Conservation (phyloP, 2,888 invertebrate genomes). For the Cacoxenus indagator region DNA sequence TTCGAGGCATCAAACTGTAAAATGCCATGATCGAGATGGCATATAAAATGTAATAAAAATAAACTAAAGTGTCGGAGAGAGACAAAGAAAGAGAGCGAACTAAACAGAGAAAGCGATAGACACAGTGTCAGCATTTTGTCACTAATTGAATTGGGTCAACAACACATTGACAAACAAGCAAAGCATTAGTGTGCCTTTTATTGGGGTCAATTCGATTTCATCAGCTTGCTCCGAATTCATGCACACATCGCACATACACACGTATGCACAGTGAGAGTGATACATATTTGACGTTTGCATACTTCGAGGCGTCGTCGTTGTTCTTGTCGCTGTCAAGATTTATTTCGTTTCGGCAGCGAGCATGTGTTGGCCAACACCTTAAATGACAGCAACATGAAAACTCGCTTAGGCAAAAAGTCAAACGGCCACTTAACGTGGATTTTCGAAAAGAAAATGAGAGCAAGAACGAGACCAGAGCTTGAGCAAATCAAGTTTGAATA, state of each 20-base stretch:
- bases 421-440: not conserved
- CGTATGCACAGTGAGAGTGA: too few species aligned
- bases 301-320: slow-evolving; percentile 32
- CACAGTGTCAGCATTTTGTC: not conserved
- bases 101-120: not conserved
- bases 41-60: too few species aligned
- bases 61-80: not conserved
- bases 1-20: too few species aligned
- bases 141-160: not conserved
- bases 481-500: not conserved
- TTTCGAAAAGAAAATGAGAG: not conserved
- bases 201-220: slow-evolving; percentile 35
- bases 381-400: slow-evolving; percentile 62
- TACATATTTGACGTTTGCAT: slow-evolving; percentile 27
- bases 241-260: slow-evolving; percentile 13
- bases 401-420: slow-evolving; percentile 44
- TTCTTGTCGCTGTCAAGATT: slow-evolving; percentile 38
- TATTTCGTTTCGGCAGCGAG: slow-evolving; percentile 35
- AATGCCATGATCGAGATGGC: too few species aligned
- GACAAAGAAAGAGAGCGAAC: not conserved
- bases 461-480: too few species aligned
- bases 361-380: slow-evolving; percentile 32
- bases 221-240: slow-evolving; percentile 3
- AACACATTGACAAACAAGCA: not conserved
- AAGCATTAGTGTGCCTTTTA: not conserved